Evolutionary conservation across 2,113 vertebrate genomes (phyloP), one percentile per base, ranked within the genome.

Genomic region (Mesoclemmys tuberculata): DNA sequence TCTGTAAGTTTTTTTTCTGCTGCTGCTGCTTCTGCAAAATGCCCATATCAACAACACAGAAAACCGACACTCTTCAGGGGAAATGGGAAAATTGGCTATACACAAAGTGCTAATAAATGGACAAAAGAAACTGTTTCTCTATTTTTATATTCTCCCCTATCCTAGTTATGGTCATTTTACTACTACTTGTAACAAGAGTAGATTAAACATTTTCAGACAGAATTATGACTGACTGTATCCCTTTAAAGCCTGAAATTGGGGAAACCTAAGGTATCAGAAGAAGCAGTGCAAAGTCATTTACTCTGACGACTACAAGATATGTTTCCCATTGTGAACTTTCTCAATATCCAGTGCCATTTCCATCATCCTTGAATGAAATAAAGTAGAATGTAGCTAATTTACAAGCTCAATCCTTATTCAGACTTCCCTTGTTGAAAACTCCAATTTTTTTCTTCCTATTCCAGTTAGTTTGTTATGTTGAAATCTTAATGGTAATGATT

Each of bases 281-380:
- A 4, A 89, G 44, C 52, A 9, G 2, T 52, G 8, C 31, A 9
- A 89, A 68, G 4, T 82, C 61, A 68, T 68, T 68, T 84, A 46
- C 9, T 84, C 84, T 21, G 51, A 26, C 26, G n/a, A 4, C 49
- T 55, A 26, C 24, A 11, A 86, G 48, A 68, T 75, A 61, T 49
- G 4, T 26, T 89, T 90, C n/a, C 12, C 83, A 54, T 79, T 92
- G 90, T 95, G 44, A 81, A 35, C 35, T 88, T 48, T 61, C 44
- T 84, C 84, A 86, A 38, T 85, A 14, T 78, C 35, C 5, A 80
- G 81, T 83, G n/a, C 80, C 1, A 1, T 88, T 89, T 89, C 52
- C 48, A 68, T n/a, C 61, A 68, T n/a, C 61, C 61, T 68, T n/a
- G 31, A n/a, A 68, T 68, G 35, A 68, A 68, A n/a, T 31, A 64